Base-by-base conservation (phyloP, 2,113 vertebrate species). In the Egretta garzetta region DNA sequence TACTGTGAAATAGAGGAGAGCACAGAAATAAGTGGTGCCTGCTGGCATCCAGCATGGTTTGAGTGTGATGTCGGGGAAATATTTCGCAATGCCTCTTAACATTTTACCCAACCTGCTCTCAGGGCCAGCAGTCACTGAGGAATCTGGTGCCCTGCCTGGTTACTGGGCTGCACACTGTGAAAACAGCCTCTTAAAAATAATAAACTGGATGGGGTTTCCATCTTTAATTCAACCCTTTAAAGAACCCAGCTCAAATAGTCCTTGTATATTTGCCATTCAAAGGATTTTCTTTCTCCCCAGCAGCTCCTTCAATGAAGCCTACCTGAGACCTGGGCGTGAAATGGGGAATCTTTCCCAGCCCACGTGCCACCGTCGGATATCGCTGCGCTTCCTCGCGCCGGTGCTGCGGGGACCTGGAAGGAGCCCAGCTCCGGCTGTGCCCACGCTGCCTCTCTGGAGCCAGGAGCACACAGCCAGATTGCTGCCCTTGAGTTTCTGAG, bases 391-490 rank as follows among this genome's bases (percentile, higher is more conserved):
- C 49, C 74, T 64, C 1, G 1, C 32, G 10, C 53, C 1, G 6
- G 20, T 79, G 47, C 49, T 55, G 49, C 3, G 0, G 73, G n/a
- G 67, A n/a, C 15, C 13, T 59, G 56, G 55, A 71, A 67, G 21
- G 4, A 79, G 13, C 12, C 41, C 49, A 55, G 70, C 70, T 93
- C 74, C 2, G 2, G 17, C 47, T 45, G 17, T 35, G 43, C 24
- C 32, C 0, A 0, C 0, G 0, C 52, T 55, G 52, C 70, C 17
- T 63, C 52, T 59, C 64, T 0, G 0, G 32, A 93, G 60, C 47
- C 24, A 6, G 16, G 26, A 59, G 22, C 23, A 14, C 41, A 45
- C 47, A 56, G 6, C 20, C 1, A 4, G 55, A 17, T 39, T 19
- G 24, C 68, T 77, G 72, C 47, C 77, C 62, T 67, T 33, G 13